phyloP scores from a whole-genome alignment of 2,797 vertebrate species.

The Trachops cirrhosus region DNA sequence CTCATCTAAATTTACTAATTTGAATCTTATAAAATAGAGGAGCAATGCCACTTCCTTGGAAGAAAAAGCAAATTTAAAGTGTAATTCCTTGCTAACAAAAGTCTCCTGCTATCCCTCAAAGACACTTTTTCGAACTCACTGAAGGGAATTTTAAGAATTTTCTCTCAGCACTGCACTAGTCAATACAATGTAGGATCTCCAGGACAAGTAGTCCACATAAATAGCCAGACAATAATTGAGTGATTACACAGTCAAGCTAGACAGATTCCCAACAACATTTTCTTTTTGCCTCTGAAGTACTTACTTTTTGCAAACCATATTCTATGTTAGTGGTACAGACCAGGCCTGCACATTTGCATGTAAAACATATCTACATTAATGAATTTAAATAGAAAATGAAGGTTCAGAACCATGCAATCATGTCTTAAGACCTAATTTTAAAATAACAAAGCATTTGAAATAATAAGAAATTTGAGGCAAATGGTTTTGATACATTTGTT shows the following conservation, averaged over 20 bases:
- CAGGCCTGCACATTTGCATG: neutral
- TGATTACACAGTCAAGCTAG: neutral
- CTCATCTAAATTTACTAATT: conserved; percentile 7
- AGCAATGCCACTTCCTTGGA: neutral
- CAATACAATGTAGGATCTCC: neutral
- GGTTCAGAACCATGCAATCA: neutral
- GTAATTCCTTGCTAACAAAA: neutral
- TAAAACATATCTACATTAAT: neutral
- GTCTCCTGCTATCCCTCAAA: neutral
- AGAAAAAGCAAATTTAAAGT: neutral
- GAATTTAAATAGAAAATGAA: neutral
- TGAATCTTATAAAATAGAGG: neutral
- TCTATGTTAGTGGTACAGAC: neutral
- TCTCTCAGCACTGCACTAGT: neutral
- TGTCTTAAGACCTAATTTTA: neutral
- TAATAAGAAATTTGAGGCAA: neutral
- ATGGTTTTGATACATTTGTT: neutral
- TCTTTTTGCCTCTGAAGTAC: neutral
- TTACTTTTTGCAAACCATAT: neutral
- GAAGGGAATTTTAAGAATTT: neutral
- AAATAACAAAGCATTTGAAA: neutral
- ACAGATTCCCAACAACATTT: neutral
- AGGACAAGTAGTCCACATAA: neutral
- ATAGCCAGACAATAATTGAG: neutral
- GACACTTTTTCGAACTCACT: neutral